Base-by-base conservation (phyloP, 2,888 invertebrate genomes). In the Melanophora roralis region DNA sequence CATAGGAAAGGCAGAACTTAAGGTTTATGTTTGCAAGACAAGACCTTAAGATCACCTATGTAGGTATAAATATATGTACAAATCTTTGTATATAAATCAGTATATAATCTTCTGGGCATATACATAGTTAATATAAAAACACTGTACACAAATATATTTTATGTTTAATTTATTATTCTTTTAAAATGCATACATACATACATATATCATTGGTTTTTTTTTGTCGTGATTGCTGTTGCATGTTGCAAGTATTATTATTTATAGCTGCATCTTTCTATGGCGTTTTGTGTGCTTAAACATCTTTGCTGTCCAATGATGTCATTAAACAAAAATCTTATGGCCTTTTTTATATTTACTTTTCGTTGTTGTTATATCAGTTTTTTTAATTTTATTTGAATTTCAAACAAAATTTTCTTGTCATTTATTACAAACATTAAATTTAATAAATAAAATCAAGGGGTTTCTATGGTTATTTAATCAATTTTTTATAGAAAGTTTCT, bases 351-450 rank as follows among this genome's bases (percentile, higher is more conserved):
- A 19, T 19, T n/a, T 6, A 9, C 34, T 0, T 14, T 47, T 9
- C 21, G 40, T 43, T 49, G 38, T 7, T 55, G 8, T 53, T 59
- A 6, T 21, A 19, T 16, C 32, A 47, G 27, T 51, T 49, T 27
- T 5, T 27, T 27, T 27, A 27, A 27, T 27, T 27, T 27, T 12
- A 27, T 62, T 68, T 76, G 21, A n/a, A n/a, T n/a, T 38, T 75
- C 68, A 49, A 75, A 75, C 67, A 45, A 60, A 60, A 16, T 60
- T 67, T 60, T 68, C 23, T 76, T 59, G 64, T 78, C 72, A 75
- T 75, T 75, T 79, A 75, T 72, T 79, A 79, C 55, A 60, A 51
- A 59, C 36, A 53, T 45, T 68, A 34, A 36, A 40, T 64, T 72
- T 60, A 65, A 65, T 65, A 51, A 65, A 64, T 69, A 74, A 79